phyloP scores from a whole-genome alignment of 2,113 vertebrate genomes.

The Sphaerodactylus townsendi region DNA sequence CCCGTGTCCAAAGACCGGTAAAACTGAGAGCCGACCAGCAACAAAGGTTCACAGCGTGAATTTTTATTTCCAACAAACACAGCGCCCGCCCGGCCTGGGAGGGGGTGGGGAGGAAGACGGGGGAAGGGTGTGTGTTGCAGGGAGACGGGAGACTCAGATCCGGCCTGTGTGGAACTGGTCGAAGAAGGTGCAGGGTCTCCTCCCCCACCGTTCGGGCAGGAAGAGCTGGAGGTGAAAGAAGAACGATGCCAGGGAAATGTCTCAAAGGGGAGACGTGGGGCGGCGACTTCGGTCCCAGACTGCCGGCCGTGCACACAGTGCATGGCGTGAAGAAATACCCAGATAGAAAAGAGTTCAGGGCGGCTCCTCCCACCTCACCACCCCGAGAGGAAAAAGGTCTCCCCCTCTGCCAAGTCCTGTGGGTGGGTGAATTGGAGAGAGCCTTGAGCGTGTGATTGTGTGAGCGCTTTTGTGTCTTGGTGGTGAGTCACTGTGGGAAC shows the following conservation, averaged over 20 bases:
- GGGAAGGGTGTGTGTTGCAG: background rate
- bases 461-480: background rate
- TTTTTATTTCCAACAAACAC: constrained; percentile 71
- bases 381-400: background rate
- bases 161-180: background rate
- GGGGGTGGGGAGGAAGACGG: background rate
- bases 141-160: background rate
- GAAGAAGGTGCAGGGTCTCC: background rate
- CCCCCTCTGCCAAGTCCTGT: background rate
- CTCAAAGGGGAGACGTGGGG: background rate
- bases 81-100: constrained; percentile 56
- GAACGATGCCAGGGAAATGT: background rate
- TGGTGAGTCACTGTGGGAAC: background rate
- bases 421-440: constrained; percentile 13
- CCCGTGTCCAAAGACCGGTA: background rate
- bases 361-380: background rate
- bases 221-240: background rate
- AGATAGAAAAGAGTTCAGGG: constrained; percentile 50
- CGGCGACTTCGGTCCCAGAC: background rate
- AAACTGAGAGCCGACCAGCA: background rate
- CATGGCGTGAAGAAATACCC: constrained; percentile 54
- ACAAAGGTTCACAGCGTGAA: constrained; percentile 61
- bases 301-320: constrained; percentile 45
- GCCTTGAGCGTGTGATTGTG: background rate
- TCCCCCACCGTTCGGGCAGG: background rate